These are phyloP conservation scores for Myotis davidii DNA, from an alignment of 2,113 vertebrate species.

Conservation along the genomic window DNA sequence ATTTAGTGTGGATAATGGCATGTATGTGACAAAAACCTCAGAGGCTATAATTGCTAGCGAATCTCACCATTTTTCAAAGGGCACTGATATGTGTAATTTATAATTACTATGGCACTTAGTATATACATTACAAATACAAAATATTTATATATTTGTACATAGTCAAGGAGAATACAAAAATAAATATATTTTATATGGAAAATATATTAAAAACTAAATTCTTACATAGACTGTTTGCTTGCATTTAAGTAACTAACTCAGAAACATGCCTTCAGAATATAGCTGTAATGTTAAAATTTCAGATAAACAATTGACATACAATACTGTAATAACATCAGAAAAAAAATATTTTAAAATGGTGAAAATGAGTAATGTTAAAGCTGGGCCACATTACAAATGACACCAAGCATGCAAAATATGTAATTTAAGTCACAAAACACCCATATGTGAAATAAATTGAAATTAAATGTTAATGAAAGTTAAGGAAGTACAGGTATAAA, in stretches of 20 bases:
- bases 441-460: constrained; percentile 43
- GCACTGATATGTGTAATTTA: constrained; percentile 16
- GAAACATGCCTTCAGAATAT: not conserved
- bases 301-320: constrained; percentile 22
- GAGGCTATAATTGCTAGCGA: not conserved
- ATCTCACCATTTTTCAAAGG: not conserved
- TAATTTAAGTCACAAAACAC: constrained; percentile 52
- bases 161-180: constrained; percentile 1
- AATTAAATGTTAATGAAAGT: constrained; percentile 57
- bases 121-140: not conserved
- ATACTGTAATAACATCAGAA: not conserved
- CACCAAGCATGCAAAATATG: not conserved
- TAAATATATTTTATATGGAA: constrained; percentile 35
- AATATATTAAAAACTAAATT: constrained; percentile 37
- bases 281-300: constrained; percentile 12
- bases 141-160: not conserved
- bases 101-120: not conserved
- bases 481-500: constrained; percentile 38
- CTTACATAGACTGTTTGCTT: not conserved
- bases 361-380: constrained; percentile 43
- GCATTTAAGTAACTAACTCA: constrained; percentile 34
- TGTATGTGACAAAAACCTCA: not conserved
- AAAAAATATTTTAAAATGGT: constrained; percentile 27
- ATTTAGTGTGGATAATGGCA: not conserved
- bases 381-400: constrained; percentile 38